Conservation (phyloP, 2,888 invertebrate species). For the Polylopha cassiicola region DNA sequence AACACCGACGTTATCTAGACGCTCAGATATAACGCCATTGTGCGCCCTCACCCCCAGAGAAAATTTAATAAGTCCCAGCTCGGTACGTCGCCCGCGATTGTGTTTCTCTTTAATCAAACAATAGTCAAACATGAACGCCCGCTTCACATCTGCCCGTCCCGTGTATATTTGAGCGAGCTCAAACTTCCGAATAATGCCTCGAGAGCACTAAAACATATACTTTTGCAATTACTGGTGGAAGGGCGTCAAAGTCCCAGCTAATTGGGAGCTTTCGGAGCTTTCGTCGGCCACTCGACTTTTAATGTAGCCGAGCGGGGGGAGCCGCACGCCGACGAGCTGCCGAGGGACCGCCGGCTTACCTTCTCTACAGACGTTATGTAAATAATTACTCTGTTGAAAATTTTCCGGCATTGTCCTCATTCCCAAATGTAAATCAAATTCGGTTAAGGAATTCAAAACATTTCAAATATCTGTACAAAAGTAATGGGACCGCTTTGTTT, state of each 20-base stretch:
- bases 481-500: constrained; percentile 2
- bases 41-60: constrained; percentile 55
- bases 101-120: constrained; percentile 62
- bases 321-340: constrained; percentile 30
- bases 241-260: constrained; percentile 65
- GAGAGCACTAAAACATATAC: constrained; percentile 60
- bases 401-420: constrained; percentile 38
- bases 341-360: constrained; percentile 16
- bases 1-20: constrained; percentile 63
- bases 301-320: constrained; percentile 43
- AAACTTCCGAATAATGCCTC: constrained; percentile 48
- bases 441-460: constrained; percentile 32
- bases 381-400: constrained; percentile 49
- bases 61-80: constrained; percentile 64
- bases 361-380: constrained; percentile 19
- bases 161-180: constrained; percentile 24
- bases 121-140: constrained; percentile 41
- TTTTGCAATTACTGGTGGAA: constrained; percentile 60
- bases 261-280: constrained; percentile 65
- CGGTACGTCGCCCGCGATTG: constrained; percentile 53
- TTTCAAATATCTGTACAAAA: constrained; percentile 17
- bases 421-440: constrained; percentile 38
- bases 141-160: constrained; percentile 32
- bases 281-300: constrained; percentile 63
- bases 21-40: constrained; percentile 61